A percentile compares a stretch with the other conserved stretches of the same genome.
Conservation (phyloP, 2,797 vertebrate species). For the Anguilla pacifica region DNA sequence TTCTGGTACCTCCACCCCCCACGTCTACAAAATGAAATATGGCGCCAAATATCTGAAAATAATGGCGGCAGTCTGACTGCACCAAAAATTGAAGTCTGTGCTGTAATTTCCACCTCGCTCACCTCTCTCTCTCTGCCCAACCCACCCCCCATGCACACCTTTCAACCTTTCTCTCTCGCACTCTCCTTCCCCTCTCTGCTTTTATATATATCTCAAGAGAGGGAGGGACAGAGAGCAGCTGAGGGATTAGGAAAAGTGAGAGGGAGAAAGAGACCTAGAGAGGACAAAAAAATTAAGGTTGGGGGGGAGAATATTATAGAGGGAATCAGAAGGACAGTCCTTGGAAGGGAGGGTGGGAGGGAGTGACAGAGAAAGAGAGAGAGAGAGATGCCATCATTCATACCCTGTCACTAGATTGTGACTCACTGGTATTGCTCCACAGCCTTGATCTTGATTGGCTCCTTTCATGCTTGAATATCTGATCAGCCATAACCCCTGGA, state of each 20-base stretch:
- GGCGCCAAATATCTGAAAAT: neutral
- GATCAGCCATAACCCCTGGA: constrained; percentile 19
- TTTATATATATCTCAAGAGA: constrained; percentile 25
- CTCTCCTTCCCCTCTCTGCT: neutral
- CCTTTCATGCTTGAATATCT: constrained; percentile 33
- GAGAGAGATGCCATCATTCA: constrained; percentile 48
- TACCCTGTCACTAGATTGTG: constrained; percentile 44
- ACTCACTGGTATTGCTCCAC: constrained; percentile 43
- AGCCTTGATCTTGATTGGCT: constrained; percentile 45
- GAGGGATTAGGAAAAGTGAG: neutral
- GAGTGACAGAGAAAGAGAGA: neutral
- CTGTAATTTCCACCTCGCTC: constrained; percentile 18
- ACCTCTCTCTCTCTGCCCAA: constrained; percentile 2
- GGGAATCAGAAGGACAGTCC: neutral
- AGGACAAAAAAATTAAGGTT: constrained; percentile 8
- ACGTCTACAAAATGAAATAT: neutral
- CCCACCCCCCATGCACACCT: neutral
- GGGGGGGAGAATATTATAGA: constrained; percentile 3
- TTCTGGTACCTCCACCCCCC: neutral
- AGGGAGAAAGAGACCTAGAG: constrained; percentile 21
- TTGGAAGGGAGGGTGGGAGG: constrained; percentile 21
- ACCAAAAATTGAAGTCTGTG: neutral
- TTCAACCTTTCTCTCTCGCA: neutral
- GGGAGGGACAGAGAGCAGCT: neutral
- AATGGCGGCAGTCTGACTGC: neutral